Conservation (phyloP, 2,113 vertebrate species). For the Ophiodon elongatus region DNA sequence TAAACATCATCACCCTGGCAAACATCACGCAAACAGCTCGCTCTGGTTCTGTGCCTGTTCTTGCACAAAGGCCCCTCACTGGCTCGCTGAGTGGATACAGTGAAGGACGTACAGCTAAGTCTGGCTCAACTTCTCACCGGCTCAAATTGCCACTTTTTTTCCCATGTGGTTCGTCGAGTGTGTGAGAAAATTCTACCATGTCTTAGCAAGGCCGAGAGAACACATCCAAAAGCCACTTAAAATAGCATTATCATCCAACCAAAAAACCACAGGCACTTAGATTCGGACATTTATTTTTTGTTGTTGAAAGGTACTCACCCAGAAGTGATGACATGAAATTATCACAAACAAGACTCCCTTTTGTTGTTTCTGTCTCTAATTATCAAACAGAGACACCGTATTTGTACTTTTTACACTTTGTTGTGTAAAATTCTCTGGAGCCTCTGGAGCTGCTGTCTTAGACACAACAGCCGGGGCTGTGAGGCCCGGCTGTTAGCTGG, state of each 20-base stretch:
- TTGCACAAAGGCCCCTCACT: not conserved
- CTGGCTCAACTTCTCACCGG: not conserved
- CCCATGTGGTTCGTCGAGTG: not conserved
- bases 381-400: too few species aligned
- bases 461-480: conserved; percentile 40
- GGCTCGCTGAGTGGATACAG: not conserved
- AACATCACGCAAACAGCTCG: not conserved
- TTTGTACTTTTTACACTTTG: conserved; percentile 3
- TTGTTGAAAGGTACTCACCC: not conserved
- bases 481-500: conserved; percentile 15
- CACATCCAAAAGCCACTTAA: not conserved
- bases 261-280: not conserved
- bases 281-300: not conserved
- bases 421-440: conserved; percentile 12
- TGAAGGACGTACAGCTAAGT: not conserved
- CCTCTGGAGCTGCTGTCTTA: not conserved
- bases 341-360: conserved; percentile 8
- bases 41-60: not conserved
- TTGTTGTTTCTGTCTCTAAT: conserved; percentile 9
- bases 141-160: not conserved
- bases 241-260: conserved; percentile 1
- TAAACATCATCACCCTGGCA: not conserved
- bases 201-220: not conserved
- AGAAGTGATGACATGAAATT: conserved; percentile 10
- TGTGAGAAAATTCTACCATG: not conserved